Evolutionary conservation across 2,888 invertebrate species (phyloP), one percentile per base, ranked within the genome.

Genomic region (Drosophila quinaria): DNA sequence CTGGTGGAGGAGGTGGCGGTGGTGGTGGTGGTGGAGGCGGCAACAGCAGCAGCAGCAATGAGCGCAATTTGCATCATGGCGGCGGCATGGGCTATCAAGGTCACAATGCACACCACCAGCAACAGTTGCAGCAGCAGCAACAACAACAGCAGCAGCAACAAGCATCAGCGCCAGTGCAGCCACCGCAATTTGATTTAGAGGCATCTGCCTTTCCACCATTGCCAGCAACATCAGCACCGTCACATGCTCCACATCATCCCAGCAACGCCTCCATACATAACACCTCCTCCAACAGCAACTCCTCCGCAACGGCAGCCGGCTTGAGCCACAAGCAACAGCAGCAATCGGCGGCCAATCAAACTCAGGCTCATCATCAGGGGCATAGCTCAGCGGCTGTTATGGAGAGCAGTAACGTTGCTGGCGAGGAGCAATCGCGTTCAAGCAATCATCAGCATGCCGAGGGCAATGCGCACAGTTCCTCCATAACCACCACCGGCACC

Each of bases 131-230:
- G 61, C 90, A 87, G 22, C 22, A 22, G 4, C 22, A 85, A 35
- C 90, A 87, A 49, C 90, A 85, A 15, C 91, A 87, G 60, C 90
- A 88, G 61, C 91, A 91, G 58, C 91, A 91, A 62, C 92, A 90
- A 65, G 81, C 89, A 55, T 71, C 87, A 63, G 87, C 83, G 59
- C 90, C 93, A 54, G 93, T 93, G 70, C 93, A 91, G 94, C 92
- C 94, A 69, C 94, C 94, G 42, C 95, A 96, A 90, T 97, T 97
- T 93, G 96, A 97, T 92, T 94, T 97, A 83, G 96, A 96, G 92
- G 95, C 96, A 66, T 94, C 95, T 58, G 96, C 96, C 60, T 97
- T 97, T 92, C 97, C 97, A 74, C 97, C 97, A 67, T 94, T 97
- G 90, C 96, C 96, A 70, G 96, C 96, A 51, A 78, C 83, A n/a